Evolutionary conservation across 2,888 invertebrate species (phyloP).

Genomic region (Diloba caeruleocephala): DNA sequence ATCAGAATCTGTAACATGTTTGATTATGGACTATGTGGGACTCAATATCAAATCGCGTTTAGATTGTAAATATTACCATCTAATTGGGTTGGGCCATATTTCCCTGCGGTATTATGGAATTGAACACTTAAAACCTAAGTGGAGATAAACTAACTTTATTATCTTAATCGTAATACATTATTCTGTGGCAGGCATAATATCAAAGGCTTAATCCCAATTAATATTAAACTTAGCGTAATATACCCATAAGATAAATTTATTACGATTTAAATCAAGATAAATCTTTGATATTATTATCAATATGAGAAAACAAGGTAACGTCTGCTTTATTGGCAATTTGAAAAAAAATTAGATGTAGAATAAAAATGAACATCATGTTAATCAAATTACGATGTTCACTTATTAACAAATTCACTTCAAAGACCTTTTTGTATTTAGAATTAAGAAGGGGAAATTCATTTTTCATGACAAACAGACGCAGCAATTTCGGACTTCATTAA

Average conservation of each 20-base stretch:
- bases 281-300: conserved; percentile 15
- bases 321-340: no score
- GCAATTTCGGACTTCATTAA: conserved; percentile 77
- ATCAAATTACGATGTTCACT: conserved; percentile 50
- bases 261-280: conserved; percentile 20
- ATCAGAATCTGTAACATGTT: conserved; percentile 44
- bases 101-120: conserved; percentile 38
- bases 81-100: conserved; percentile 27
- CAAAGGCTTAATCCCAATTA: conserved; percentile 36
- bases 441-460: conserved; percentile 68
- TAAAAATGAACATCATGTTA: conserved; percentile 20
- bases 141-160: conserved; percentile 38
- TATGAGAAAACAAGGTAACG: no score
- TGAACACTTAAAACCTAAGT: conserved; percentile 43
- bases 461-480: conserved; percentile 70
- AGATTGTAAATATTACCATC: conserved; percentile 28
- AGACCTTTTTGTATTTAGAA: conserved; percentile 62
- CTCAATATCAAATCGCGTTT: conserved; percentile 36
- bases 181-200: conserved; percentile 19
- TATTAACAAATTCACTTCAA: conserved; percentile 55
- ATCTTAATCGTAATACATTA: conserved; percentile 31
- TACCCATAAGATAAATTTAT: conserved; percentile 20
- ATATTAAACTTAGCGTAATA: conserved; percentile 23
- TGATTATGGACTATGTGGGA: conserved; percentile 27
- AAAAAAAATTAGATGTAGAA: conserved; percentile 22